Conservation (phyloP, 2,797 vertebrate species). For the Microchirus variegatus region DNA sequence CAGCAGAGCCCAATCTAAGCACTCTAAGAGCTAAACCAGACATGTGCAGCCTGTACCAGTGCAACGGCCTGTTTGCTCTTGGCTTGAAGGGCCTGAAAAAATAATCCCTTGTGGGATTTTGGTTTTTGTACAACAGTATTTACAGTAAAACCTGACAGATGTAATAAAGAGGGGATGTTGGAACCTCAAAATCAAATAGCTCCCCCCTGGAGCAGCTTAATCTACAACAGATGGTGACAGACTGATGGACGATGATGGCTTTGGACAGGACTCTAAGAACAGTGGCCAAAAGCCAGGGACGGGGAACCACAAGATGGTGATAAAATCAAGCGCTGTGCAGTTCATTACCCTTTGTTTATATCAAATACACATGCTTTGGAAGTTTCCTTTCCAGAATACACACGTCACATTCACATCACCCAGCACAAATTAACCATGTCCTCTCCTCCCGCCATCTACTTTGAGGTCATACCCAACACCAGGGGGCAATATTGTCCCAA, state of each 20-base stretch:
- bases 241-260: constrained; percentile 66
- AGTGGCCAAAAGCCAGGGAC: constrained; percentile 61
- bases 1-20: constrained; percentile 54
- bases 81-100: constrained; percentile 55
- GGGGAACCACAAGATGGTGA: constrained; percentile 60
- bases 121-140: constrained; percentile 78
- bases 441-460: constrained; percentile 7
- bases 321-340: constrained; percentile 75
- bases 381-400: constrained; percentile 45
- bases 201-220: constrained; percentile 71
- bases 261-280: constrained; percentile 69
- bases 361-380: constrained; percentile 64
- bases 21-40: constrained; percentile 70
- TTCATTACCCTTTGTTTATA: constrained; percentile 72
- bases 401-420: constrained; percentile 27
- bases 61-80: constrained; percentile 66
- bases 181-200: constrained; percentile 73
- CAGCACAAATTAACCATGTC: constrained; percentile 36
- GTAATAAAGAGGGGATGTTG: constrained; percentile 69
- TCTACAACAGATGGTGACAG: constrained; percentile 80
- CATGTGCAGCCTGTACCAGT: constrained; percentile 34
- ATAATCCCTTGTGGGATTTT: constrained; percentile 69
- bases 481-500: constrained; percentile 63
- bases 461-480: constrained; percentile 31
- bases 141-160: constrained; percentile 79